These are phyloP conservation scores for Colaptes auratus DNA, from an alignment of 2,113 vertebrate species.

Conservation along the genomic window DNA sequence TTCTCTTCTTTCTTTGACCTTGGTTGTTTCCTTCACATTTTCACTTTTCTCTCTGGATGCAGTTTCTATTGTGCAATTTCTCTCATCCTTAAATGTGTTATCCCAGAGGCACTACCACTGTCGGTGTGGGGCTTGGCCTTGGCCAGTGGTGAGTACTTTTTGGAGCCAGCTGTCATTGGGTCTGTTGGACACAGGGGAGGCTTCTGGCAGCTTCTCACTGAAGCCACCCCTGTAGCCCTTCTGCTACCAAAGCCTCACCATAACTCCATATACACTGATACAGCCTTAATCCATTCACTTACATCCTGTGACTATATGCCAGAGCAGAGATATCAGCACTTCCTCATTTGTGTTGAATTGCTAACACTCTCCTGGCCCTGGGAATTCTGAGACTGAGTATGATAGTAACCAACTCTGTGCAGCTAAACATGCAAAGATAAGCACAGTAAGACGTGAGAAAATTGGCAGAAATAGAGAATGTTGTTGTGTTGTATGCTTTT, in stretches of 20 bases:
- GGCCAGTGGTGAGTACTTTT: too few relatives aligned
- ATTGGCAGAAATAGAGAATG: not conserved
- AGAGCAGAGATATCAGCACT: not conserved
- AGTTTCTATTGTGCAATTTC: not conserved
- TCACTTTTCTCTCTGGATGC: not conserved
- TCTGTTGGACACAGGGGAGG: too few relatives aligned
- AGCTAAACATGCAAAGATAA: conserved; percentile 13
- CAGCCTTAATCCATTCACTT: not conserved
- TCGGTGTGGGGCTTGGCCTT: too few relatives aligned
- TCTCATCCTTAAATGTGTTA: not conserved
- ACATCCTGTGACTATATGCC: not conserved
- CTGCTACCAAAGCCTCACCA: too few relatives aligned
- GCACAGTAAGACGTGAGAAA: not conserved
- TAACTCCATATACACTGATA: too few relatives aligned
- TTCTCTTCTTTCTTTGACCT: not conserved
- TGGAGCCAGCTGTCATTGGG: too few relatives aligned
- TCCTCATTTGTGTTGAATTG: not conserved
- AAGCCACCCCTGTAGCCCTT: too few relatives aligned
- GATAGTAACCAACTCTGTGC: not conserved
- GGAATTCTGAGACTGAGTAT: not conserved
- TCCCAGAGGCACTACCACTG: not conserved
- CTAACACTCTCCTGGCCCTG: not conserved
- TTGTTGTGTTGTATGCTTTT: not conserved
- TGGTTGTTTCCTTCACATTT: not conserved
- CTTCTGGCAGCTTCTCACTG: too few relatives aligned